Conservation (phyloP, 1,140 invertebrate genomes). For the Papilio aristodemus region DNA sequence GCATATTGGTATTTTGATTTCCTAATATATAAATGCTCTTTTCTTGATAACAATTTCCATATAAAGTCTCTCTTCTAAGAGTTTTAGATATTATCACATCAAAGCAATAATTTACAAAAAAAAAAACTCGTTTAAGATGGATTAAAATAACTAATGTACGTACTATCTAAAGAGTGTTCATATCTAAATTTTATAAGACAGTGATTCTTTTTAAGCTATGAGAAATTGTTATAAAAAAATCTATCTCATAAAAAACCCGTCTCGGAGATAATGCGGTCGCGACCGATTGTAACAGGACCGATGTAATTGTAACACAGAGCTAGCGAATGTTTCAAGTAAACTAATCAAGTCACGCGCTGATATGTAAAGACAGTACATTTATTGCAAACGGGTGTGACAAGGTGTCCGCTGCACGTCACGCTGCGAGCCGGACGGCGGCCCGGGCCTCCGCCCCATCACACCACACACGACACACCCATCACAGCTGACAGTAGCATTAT, state of each 20-base stretch:
- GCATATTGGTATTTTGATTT: no score
- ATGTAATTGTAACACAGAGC: slow-evolving; percentile 52
- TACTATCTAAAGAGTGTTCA: no score
- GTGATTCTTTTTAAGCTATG: no score
- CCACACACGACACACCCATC: slow-evolving; percentile 59
- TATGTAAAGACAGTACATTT: slow-evolving; percentile 71
- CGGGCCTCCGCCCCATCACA: slow-evolving; percentile 36
- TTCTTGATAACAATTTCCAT: no score
- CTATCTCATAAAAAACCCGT: background rate
- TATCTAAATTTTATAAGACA: no score
- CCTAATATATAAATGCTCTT: no score
- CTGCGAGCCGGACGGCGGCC: background rate
- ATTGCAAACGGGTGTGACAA: background rate
- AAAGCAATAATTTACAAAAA: no score
- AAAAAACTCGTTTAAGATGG: no score
- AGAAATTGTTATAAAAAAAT: no score
- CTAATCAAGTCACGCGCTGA: slow-evolving; percentile 75
- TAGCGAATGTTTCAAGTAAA: slow-evolving; percentile 57
- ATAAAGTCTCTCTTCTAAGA: no score
- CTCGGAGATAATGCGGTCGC: slow-evolving; percentile 17
- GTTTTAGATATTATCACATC: no score
- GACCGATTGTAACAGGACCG: slow-evolving; percentile 55
- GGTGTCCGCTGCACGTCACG: background rate
- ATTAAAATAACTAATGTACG: no score
- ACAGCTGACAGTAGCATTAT: slow-evolving; percentile 65